phyloP scores from a whole-genome alignment of 1,140 invertebrate genomes.

The Uloborus diversus region DNA sequence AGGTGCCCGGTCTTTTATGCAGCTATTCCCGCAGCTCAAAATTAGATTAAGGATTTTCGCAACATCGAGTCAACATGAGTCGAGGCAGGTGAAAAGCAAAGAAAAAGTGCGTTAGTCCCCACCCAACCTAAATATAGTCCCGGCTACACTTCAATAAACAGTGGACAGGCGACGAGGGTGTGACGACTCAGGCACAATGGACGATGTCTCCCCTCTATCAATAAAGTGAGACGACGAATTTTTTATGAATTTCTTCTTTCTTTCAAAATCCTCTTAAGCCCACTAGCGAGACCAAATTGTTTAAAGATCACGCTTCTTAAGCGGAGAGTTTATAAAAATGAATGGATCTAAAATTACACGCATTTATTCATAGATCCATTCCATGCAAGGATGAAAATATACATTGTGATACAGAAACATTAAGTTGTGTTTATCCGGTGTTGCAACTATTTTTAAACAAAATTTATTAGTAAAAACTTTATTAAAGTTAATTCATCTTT shows the following conservation, averaged over 20 bases:
- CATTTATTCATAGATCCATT: too few species aligned
- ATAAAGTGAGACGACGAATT: slow-evolving; percentile 33
- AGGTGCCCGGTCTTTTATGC: slow-evolving; percentile 46
- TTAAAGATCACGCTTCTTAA: too few species aligned
- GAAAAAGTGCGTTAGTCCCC: slow-evolving; percentile 34
- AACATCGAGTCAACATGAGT: slow-evolving; percentile 53
- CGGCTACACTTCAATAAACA: slow-evolving; percentile 50
- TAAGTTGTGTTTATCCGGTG: too few species aligned
- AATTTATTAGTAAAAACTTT: too few species aligned
- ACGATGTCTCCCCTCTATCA: slow-evolving; percentile 25
- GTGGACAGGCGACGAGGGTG: slow-evolving; percentile 50
- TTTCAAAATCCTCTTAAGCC: too few species aligned
- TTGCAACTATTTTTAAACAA: too few species aligned
- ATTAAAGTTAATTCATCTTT: too few species aligned
- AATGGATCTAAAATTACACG: too few species aligned
- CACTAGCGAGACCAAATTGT: too few species aligned
- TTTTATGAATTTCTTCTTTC: slow-evolving; percentile 12
- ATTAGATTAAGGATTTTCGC: slow-evolving; percentile 55
- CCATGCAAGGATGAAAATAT: too few species aligned
- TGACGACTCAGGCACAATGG: slow-evolving; percentile 46
- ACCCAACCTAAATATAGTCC: slow-evolving; percentile 55
- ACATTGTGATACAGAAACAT: too few species aligned
- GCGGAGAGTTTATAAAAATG: too few species aligned
- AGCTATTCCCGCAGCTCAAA: slow-evolving; percentile 47
- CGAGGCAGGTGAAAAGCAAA: slow-evolving; percentile 54